Evolutionary conservation across 1,140 invertebrate species (phyloP), one percentile per base, ranked within the genome.

Genomic region (Hycleus phaleratus): DNA sequence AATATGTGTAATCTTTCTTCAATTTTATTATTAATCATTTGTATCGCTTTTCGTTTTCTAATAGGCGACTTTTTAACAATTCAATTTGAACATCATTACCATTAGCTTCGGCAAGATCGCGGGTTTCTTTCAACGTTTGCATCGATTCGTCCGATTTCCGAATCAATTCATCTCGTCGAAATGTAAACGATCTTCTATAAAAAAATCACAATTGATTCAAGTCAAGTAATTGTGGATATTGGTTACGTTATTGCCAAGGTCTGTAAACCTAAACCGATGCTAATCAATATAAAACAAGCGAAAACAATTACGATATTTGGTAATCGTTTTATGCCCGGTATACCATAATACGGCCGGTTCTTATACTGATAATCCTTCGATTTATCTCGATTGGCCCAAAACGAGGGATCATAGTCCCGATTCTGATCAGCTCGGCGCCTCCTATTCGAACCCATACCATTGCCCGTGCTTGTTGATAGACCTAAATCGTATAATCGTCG

Each of bases 301-400:
- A 79, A 39, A 8, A 79, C 81, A 12, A 85, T 78, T 18, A 71
- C 74, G 57, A 70, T 69, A 69, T 85, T 85, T 1, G 80, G 75
- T 1, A 84, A 61, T 61, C 74, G 78, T 51, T 77, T 77, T 0
- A 81, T 38, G 3, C 82, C 81, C 62, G 73, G 75, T 0, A 82
- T 74, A 3, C 81, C 81, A 76, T 85, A 85, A 62, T 83, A 84
- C 2, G 73, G 66, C 6, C 71, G 68, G 9, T 70, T 61, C 56
- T 74, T 68, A 45, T 72, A 64, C 46, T 59, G 58, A 43, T 67
- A 59, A 49, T 73, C 61, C 54, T 71, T 42, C 55, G 67, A 45
- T 63, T 71, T 61, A 68, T 68, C 46, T 73, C 65, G 59, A 44
- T 70, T 61, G 11, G 48, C 46, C 55, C 67, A 69, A 63, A 70